Evolutionary conservation across 1,140 invertebrate species (phyloP), one percentile per base, ranked within the genome.

Genomic region (Aphidius ervi): DNA sequence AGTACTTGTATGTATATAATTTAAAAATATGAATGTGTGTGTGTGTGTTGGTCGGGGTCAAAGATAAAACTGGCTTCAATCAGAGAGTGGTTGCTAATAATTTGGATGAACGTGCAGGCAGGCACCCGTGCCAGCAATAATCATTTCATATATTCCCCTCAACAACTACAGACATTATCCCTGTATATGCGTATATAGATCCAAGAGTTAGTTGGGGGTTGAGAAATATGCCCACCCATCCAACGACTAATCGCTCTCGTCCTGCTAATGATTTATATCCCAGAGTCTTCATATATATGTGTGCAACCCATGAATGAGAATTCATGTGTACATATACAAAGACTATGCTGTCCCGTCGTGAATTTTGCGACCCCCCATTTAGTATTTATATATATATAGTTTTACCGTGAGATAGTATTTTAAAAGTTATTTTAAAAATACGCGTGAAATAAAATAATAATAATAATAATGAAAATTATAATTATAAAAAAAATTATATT

Each of bases 181-280:
- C 23, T 31, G 4, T 31, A 31, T 31, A 31, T 31, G 2, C 16
- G 16, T 16, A 16, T 16, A 16, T 16, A 16, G 16, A 16, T 16
- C 23, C 23, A 31, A 31, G 23, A 31, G 23, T 31, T 31, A 31
- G 23, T 31, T 31, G 23, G 23, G 23, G 23, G 23, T 31, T 31
- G 23, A 31, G 23, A 31, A 31, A 63, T 64, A 61, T 31, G 48
- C 39, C 67, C 65, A 67, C 69, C 74, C 74, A 67, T 63, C 64
- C 52, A 40, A 65, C 70, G 65, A 78, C 76, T 79, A 76, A 77
- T 78, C 75, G 75, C 67, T 31, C 23, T 70, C 68, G 70, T 65
- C 71, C 71, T 68, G 72, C 70, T 74, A 74, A 76, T 76, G 74
- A 78, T 78, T 78, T 77, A 79, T 78, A 73, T 73, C 70, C 68